phyloP scores from a whole-genome alignment of 2,888 invertebrate species.

The Tetragonisca angustula region DNA sequence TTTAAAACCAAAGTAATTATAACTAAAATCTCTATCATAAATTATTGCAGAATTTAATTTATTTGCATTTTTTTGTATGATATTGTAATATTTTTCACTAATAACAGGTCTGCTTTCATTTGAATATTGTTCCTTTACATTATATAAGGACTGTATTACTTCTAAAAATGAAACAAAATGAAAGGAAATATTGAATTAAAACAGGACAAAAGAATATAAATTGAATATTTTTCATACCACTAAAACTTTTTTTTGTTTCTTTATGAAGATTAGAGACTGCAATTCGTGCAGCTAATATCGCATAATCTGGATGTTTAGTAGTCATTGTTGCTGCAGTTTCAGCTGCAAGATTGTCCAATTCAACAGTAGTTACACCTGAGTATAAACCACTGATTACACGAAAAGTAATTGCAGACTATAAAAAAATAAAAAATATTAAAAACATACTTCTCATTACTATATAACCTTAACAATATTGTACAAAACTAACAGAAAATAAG shows the following conservation, averaged over 20 bases:
- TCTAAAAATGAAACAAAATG: conserved; percentile 86
- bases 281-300: conserved; percentile 93
- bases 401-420: conserved; percentile 91
- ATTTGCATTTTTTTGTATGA: conserved; percentile 95
- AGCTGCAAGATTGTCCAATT: conserved; percentile 98
- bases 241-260: conserved; percentile 97
- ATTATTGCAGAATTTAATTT: conserved; percentile 97
- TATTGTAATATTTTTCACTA: conserved; percentile 91
- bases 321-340: conserved; percentile 99
- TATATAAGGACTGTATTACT: conserved; percentile 94
- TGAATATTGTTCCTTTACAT: conserved; percentile 90
- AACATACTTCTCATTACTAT: background rate
- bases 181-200: background rate
- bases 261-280: conserved; percentile 99
- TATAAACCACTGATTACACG: conserved; percentile 98
- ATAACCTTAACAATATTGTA: background rate
- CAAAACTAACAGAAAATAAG: background rate
- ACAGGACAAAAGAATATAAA: background rate
- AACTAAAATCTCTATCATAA: conserved; percentile 98
- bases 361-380: conserved; percentile 97
- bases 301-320: conserved; percentile 98
- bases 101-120: conserved; percentile 92
- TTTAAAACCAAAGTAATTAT: conserved; percentile 99
- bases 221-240: conserved; percentile 86
- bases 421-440: conserved; percentile 7